phyloP scores from a whole-genome alignment of 1,140 invertebrate genomes.

The Tetramorium alpestre region DNA sequence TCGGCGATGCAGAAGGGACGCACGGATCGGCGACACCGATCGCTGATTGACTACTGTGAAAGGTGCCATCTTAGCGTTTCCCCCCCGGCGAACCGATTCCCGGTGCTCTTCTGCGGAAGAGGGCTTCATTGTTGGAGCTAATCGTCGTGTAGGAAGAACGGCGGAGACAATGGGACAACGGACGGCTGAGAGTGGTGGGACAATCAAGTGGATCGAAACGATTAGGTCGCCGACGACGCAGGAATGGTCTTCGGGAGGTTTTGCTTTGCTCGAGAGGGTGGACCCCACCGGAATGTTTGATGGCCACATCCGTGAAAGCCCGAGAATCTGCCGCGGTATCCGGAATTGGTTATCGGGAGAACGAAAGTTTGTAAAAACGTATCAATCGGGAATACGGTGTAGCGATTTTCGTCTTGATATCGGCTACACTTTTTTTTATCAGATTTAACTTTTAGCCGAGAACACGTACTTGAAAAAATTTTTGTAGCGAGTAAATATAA shows the following conservation, averaged over 20 bases:
- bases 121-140: constrained; percentile 50
- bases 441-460: background rate
- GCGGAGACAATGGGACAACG: constrained; percentile 21
- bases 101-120: background rate
- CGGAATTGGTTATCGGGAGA: background rate
- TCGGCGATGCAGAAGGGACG: constrained; percentile 15
- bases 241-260: constrained; percentile 39
- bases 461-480: background rate
- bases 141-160: constrained; percentile 54
- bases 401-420: background rate
- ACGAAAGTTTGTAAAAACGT: background rate
- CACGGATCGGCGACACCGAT: constrained; percentile 44
- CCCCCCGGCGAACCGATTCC: background rate
- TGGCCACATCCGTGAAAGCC: constrained; percentile 12
- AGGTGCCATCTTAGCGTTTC: background rate
- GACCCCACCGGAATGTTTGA: constrained; percentile 27
- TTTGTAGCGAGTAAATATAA: background rate
- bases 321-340: background rate
- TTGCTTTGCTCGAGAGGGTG: constrained; percentile 29
- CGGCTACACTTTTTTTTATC: background rate
- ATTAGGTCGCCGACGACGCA: constrained; percentile 57
- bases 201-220: constrained; percentile 51
- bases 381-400: background rate
- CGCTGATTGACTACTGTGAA: constrained; percentile 59
- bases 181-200: constrained; percentile 17